Percentiles rank a stretch among this genome's conserved stretches.
Conservation (phyloP, 2,797 vertebrate species). For the Alcedo quadribrachys region DNA sequence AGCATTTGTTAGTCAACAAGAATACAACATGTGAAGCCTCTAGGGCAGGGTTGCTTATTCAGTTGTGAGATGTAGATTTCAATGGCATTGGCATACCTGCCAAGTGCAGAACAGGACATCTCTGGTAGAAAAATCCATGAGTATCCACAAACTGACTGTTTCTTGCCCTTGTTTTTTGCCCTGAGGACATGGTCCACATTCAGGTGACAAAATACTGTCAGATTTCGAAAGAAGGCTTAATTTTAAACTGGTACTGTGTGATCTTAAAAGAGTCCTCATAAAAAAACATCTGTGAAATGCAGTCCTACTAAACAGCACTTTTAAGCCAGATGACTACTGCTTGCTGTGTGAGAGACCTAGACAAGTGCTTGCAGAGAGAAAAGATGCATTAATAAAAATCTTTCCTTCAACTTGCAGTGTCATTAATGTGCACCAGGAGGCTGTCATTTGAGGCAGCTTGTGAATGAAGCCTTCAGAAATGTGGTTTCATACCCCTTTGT, state of each 20-base stretch:
- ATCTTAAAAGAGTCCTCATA: not conserved
- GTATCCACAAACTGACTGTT: not conserved
- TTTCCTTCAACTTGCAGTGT: not conserved
- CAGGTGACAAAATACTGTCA: not conserved
- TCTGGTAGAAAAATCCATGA: not conserved
- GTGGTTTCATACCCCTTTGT: not conserved
- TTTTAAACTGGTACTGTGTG: not conserved
- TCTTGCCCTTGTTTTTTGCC: not conserved
- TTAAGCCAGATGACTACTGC: not conserved
- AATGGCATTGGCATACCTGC: not conserved
- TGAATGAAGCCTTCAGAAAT: not conserved
- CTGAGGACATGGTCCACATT: not conserved
- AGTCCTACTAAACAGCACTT: not conserved
- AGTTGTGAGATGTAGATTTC: not conserved
- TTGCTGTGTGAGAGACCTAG: not conserved
- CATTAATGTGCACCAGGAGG: not conserved
- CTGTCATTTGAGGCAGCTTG: not conserved
- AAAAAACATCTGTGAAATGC: not conserved
- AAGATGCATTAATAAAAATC: not conserved
- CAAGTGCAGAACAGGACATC: not conserved
- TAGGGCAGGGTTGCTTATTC: not conserved
- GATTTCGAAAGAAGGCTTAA: not conserved
- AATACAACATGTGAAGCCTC: not conserved
- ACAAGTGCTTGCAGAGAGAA: not conserved
- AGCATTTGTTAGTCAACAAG: conserved; percentile 24